These are phyloP conservation scores for Drosophila kikkawai DNA, from an alignment of 1,140 invertebrate species.

Conservation along the genomic window DNA sequence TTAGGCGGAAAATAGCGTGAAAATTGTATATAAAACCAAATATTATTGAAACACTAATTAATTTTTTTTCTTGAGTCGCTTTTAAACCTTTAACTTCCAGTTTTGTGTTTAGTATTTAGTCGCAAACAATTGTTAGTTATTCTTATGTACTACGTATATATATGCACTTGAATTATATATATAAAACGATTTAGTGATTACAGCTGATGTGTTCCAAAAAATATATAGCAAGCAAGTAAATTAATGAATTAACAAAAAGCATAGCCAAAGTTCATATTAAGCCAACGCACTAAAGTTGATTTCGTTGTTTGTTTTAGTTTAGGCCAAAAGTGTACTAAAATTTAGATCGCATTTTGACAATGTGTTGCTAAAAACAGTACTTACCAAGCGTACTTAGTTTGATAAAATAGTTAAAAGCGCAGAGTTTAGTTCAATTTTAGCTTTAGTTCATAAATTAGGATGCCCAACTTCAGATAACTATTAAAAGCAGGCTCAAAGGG, in stretches of 20 bases:
- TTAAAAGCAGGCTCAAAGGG: not conserved
- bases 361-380: slow-evolving; percentile 39
- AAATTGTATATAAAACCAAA: slow-evolving; percentile 57
- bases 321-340: slow-evolving; percentile 54
- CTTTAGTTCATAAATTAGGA: slow-evolving; percentile 42
- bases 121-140: slow-evolving; percentile 38
- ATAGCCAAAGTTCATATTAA: slow-evolving; percentile 70
- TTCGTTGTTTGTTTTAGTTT: slow-evolving; percentile 60
- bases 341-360: slow-evolving; percentile 20
- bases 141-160: slow-evolving; percentile 32
- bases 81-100: slow-evolving; percentile 45
- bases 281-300: slow-evolving; percentile 36
- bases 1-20: slow-evolving; percentile 11
- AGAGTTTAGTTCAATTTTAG: slow-evolving; percentile 54
- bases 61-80: slow-evolving; percentile 31
- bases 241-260: slow-evolving; percentile 54
- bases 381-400: slow-evolving; percentile 55
- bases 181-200: slow-evolving; percentile 45
- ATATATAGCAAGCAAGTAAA: slow-evolving; percentile 46
- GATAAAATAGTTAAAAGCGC: slow-evolving; percentile 19
- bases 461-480: not conserved
- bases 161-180: slow-evolving; percentile 9
- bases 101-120: slow-evolving; percentile 46
- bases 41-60: slow-evolving; percentile 12
- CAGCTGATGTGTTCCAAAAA: slow-evolving; percentile 75